Evolutionary conservation across 2,113 vertebrate species (phyloP), one percentile per base, ranked within the genome.

Genomic region (Pogonocichla stellata): DNA sequence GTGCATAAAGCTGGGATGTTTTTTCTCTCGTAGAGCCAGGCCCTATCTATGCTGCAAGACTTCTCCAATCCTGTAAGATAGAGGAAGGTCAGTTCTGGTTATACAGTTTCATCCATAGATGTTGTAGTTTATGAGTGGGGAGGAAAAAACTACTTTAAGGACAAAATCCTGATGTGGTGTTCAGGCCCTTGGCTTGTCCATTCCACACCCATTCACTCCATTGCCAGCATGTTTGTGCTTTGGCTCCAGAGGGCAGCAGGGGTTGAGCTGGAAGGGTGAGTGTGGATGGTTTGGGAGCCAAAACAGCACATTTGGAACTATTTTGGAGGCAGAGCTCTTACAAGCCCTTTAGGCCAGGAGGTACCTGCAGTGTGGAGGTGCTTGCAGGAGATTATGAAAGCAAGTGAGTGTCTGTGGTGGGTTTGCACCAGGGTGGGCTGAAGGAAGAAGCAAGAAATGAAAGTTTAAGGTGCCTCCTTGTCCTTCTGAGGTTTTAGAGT

Each of bases 11-110:
- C 88, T 93, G 93, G 72, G 90, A 90, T 96, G 47, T 96, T 90
- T 95, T 93, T 96, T 96, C 92, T 92, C 90, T 88, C 10, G n/a
- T 95, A 96, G 95, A 96, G 94, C 93, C 94, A 97, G 92, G 94
- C 93, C 93, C 93, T 96, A 90, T 90, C 88, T 88, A 90, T 95
- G 92, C 94, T 96, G 95, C 95, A 94, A 88, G 96, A 93, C 88
- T 94, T 92, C 92, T 94, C 80, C 93, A 94, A 83, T 83, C 82
- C 94, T 74, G 72, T 97, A 80, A 86, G 93, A 70, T 92, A 24
- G 73, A 91, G 95, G 88, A 96, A 96, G 94, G 93, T 95, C 95
- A 93, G 88, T 95, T 88, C 90, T 96, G 92, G 64, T 95, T 86
- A 66, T 24, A n/a, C 26, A 94, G 94, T 88, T 95, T 84, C 61